Evolutionary conservation across 2,888 invertebrate species (phyloP).

Genomic region (Hipparchia semele): DNA sequence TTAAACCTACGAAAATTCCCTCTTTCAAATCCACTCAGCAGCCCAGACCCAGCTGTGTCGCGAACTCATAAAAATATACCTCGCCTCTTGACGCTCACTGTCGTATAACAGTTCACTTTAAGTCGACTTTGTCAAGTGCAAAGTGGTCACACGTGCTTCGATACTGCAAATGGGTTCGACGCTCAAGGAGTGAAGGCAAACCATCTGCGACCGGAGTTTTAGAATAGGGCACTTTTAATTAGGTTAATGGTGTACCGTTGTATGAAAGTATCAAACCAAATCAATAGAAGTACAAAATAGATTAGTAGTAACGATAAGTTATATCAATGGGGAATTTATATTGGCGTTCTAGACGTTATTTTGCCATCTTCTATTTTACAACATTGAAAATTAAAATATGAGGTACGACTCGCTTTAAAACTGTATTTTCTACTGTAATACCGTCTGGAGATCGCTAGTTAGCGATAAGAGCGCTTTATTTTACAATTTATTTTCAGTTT

Average conservation of each 20-base stretch:
- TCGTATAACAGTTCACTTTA: conserved; percentile 67
- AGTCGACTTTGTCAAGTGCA: conserved; percentile 69
- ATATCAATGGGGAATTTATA: conserved; percentile 6
- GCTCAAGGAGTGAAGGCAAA: conserved; percentile 59
- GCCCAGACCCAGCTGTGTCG: conserved; percentile 52
- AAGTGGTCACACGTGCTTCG: conserved; percentile 70
- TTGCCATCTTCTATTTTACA: background rate
- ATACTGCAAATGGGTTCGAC: conserved; percentile 61
- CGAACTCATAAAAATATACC: conserved; percentile 67
- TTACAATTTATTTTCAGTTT: conserved; percentile 1
- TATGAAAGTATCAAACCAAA: background rate
- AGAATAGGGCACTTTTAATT: conserved; percentile 57
- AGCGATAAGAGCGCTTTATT: background rate
- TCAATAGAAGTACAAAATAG: background rate
- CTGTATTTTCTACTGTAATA: conserved; percentile 1
- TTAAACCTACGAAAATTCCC: conserved; percentile 21
- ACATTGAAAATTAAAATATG: conserved; percentile 12
- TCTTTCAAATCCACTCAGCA: conserved; percentile 38
- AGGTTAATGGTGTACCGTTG: conserved; percentile 44
- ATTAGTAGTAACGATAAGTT: background rate
- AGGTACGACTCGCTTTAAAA: background rate
- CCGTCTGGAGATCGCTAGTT: conserved; percentile 16
- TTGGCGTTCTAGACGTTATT: background rate
- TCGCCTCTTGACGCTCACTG: conserved; percentile 53
- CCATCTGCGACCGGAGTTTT: conserved; percentile 66